Base-by-base conservation (phyloP, 1,140 invertebrate genomes). In the Lethocerus indicus region DNA sequence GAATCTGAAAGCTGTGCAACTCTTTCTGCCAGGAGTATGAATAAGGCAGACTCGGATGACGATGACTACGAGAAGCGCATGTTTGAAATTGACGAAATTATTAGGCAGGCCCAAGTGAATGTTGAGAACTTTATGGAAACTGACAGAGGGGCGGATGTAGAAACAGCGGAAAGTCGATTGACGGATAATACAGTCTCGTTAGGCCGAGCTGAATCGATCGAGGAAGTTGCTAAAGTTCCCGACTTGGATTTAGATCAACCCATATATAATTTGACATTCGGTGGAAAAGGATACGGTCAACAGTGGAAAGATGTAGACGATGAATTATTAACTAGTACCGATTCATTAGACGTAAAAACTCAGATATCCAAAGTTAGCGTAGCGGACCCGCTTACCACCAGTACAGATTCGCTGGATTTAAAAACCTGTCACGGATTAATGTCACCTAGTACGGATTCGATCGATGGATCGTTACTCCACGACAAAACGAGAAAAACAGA, bases 71-170 rank as follows among this genome's bases (percentile, higher is more conserved):
- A 81, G 50, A 76, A 78, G 54, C 65, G 74, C 40, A 78, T 83
- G 63, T 77, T 75, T 58, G 77, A 81, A 61, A 81, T 82, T 39
- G 78, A 82, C 57, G 78, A 80, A 61, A 82, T 82, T 27, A 81
- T 82, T 55, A 67, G 72, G 44, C 73, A 80, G 58, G 78, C 78
- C 27, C 76, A 79, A 62, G 70, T 68, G 14, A 82, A 81, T 60
- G 76, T 81, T 2, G 79, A 80, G 55, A 50, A 71, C 71, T 46
- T 51, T 13, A 49, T 53, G 47, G 49, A 53, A 21, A 20, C 32
- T 9, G 37, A 50, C 32, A 49, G 68, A 43, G 40, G 32, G n/a
- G 50, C 46, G 16, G 61, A 71, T 27, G 69, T 70, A 47, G 73
- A 75, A 47, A 54, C 49, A 26, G n/a, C 26, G 21, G 42, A 44